Evolutionary conservation across 2,113 vertebrate species (phyloP), one percentile per base, ranked within the genome.

Genomic region (Asarcornis scutulata): DNA sequence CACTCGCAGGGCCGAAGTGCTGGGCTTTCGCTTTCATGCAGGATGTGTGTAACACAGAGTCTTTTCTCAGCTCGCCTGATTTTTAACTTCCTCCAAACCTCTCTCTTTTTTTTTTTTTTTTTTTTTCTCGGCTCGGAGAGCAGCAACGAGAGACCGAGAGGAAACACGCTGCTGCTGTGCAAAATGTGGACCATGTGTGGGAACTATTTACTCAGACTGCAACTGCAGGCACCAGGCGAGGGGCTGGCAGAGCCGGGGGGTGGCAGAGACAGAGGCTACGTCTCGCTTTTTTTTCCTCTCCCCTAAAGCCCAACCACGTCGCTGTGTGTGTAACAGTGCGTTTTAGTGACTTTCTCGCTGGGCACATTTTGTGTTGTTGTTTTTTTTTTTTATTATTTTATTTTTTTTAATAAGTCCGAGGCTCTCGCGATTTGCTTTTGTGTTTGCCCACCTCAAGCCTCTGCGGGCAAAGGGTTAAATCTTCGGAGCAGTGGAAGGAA

Each of bases 141-240:
- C 96, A 86, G 96, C 97, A 96, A 95, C 87, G 95, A 97, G 96
- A 96, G 96, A 92, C 94, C 59, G 69, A 97, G 94, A 98, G 98
- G 97, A 98, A 98, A 97, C 97, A 96, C 96, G 98, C 97, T 92
- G 93, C 97, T 95, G 96, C 98, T 96, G 97, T 96, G 95, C 96
- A 91, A 98, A 98, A 98, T 98, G 97, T 97, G 96, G 98, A 97
- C 97, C 97, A 98, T 98, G 98, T 98, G 98, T 98, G 97, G 93
- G 96, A 97, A 97, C 92, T 92, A 94, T 97, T 96, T 94, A 93
- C 95, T 96, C 96, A 91, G 91, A 97, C 96, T 88, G 92, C 95
- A 96, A 97, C 97, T 96, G 93, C 94, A 79, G 81, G 91, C 95
- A 89, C 87, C 74, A 66, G 66, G 94, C 64, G n/a, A 85, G 85